These are phyloP conservation scores for Ophion ellenae DNA, from an alignment of 2,888 invertebrate genomes.

Conservation along the genomic window DNA sequence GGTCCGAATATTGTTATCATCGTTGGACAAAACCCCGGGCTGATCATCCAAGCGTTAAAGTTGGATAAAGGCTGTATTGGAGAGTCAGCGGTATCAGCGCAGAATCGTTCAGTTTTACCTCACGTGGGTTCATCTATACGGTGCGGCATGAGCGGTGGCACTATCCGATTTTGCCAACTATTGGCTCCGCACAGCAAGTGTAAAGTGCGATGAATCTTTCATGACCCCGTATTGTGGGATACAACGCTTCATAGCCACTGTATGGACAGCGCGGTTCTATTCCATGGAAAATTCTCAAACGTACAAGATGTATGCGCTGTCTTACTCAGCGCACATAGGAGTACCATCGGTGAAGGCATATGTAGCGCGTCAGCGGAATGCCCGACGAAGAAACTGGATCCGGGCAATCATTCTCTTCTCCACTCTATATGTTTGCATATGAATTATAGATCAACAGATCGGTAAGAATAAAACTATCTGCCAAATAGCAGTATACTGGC, in stretches of 20 bases:
- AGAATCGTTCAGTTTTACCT: constrained; percentile 34
- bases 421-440: not conserved
- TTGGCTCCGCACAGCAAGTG: constrained; percentile 50
- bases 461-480: not conserved
- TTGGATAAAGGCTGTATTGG: not conserved
- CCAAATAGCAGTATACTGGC: not conserved
- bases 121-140: constrained; percentile 1
- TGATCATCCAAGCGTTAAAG: not conserved
- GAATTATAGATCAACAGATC: not conserved
- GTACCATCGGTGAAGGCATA: constrained; percentile 49
- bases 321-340: constrained; percentile 18
- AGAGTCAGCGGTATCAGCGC: constrained; percentile 1
- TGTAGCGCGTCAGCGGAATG: constrained; percentile 69
- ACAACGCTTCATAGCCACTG: constrained; percentile 8
- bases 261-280: constrained; percentile 53
- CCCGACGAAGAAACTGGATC: constrained; percentile 37
- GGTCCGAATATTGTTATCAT: not conserved
- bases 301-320: constrained; percentile 53
- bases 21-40: not conserved
- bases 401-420: constrained; percentile 48
- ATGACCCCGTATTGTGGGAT: constrained; percentile 68
- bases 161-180: constrained; percentile 73
- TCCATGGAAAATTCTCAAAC: constrained; percentile 67
- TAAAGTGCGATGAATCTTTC: constrained; percentile 82
- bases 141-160: constrained; percentile 68